Evolutionary conservation across 2,797 vertebrate genomes (phyloP).

Genomic region (Leptodactylus fallax): DNA sequence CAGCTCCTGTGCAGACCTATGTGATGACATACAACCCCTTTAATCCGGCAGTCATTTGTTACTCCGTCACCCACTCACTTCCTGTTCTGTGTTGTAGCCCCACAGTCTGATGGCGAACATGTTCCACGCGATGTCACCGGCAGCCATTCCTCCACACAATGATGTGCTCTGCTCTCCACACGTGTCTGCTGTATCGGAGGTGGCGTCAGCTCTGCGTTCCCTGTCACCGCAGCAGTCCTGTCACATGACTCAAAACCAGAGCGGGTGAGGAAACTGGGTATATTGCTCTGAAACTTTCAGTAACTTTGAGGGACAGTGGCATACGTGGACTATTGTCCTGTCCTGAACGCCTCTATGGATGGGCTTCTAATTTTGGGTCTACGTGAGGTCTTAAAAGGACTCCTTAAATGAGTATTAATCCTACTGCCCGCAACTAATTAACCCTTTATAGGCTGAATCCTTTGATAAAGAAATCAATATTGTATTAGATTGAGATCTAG

Average conservation of each 20-base stretch:
- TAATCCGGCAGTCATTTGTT: too few relatives aligned
- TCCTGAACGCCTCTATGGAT: background rate
- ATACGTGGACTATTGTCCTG: background rate
- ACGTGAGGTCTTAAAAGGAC: too few relatives aligned
- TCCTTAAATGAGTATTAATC: too few relatives aligned
- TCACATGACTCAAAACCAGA: conserved; percentile 74
- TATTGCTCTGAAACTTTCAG: background rate
- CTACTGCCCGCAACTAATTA: too few relatives aligned
- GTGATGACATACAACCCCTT: background rate
- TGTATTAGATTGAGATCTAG: background rate
- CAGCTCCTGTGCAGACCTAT: background rate
- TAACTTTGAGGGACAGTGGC: background rate
- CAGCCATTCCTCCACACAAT: conserved; percentile 82
- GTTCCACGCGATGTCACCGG: conserved; percentile 83
- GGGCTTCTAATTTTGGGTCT: too few relatives aligned
- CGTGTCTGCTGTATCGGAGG: conserved; percentile 78
- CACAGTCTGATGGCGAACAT: conserved; percentile 94
- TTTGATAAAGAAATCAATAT: background rate
- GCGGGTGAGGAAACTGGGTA: conserved; percentile 39
- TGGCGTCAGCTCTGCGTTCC: conserved; percentile 88
- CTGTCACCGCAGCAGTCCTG: conserved; percentile 89
- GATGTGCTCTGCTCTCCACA: conserved; percentile 84
- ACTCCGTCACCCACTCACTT: background rate
- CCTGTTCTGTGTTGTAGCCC: conserved; percentile 78
- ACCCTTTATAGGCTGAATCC: too few relatives aligned